Base-by-base conservation (phyloP, 2,113 vertebrate species). In the Todiramphus saurophagus region DNA sequence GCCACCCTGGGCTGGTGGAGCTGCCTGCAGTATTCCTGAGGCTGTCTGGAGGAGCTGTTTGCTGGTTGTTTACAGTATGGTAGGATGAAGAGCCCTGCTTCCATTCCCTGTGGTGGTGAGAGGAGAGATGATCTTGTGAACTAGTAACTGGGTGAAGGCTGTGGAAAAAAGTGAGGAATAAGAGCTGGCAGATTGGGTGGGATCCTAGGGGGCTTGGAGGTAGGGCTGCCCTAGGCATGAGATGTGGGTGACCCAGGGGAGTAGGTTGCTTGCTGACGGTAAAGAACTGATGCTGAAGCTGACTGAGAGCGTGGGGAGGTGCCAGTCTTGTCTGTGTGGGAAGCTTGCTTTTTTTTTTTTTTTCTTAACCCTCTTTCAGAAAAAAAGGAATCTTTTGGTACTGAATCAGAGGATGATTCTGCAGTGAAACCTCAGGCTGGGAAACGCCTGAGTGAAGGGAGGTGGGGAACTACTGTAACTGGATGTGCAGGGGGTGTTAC, bases 341-440 rank as follows among this genome's bases (percentile, higher is more conserved):
- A 90, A 58, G 59, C 10, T 90, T 0, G 0, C 58, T 76, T 68
- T 23, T 24, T 83, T 56, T 56, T 56, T 37, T 68, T 70, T 87
- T 81, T 68, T 70, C 83, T 81, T 68, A 93, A 59, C 16, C 15
- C 18, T 10, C n/a, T 81, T 43, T 74, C 50, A 78, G 51, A 59
- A 89, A 19, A 33, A 81, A 76, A n/a, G 68, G 76, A 31, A 55
- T 62, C 31, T 67, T 48, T 37, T 46, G 72, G 59, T 76, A 7
- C 44, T 88, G 94, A 93, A 50, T 93, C 93, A 90, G 79, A 41
- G 59, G 25, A 33, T 95, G 94, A 83, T 83, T 77, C 83, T 93
- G 83, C 83, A 90, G 86, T 10, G 37, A 70, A 88, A 90, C 37
- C 76, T 81, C n/a, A 15, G 90, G 44, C 41, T 92, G 88, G 91